phyloP scores from a whole-genome alignment of 2,888 invertebrate species.

The Holacanthella duospinosa region DNA sequence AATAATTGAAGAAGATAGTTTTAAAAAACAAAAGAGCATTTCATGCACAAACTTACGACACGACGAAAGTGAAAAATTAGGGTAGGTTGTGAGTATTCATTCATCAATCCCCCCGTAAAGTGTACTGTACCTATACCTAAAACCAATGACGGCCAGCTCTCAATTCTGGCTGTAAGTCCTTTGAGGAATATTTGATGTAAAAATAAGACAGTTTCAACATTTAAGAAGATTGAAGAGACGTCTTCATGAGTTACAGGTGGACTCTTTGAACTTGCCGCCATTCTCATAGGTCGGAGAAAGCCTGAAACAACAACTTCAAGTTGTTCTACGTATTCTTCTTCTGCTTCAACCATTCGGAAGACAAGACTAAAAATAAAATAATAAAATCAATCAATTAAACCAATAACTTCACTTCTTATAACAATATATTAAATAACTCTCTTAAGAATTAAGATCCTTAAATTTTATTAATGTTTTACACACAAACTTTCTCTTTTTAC shows the following conservation, averaged over 20 bases:
- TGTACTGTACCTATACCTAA: constrained; percentile 49
- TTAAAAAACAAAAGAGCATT: not conserved
- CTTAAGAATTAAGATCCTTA: too few relatives aligned
- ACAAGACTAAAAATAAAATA: constrained; percentile 52
- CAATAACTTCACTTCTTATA: too few relatives aligned
- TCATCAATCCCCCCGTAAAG: constrained; percentile 22
- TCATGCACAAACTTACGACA: constrained; percentile 21
- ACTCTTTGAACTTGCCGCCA: constrained; percentile 66
- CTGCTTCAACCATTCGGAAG: constrained; percentile 84
- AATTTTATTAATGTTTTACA: too few relatives aligned
- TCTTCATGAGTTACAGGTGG: constrained; percentile 88
- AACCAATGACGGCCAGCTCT: constrained; percentile 86
- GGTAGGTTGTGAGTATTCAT: constrained; percentile 27
- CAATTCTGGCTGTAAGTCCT: constrained; percentile 78
- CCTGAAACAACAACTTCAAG: constrained; percentile 75
- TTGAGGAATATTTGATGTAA: constrained; percentile 88
- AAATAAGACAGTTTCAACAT: constrained; percentile 60
- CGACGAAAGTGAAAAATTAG: constrained; percentile 20
- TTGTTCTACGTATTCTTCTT: constrained; percentile 85
- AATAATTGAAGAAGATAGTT: too few relatives aligned
- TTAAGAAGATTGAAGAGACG: constrained; percentile 84
- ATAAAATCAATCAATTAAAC: not conserved
- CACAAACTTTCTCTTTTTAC: too few relatives aligned
- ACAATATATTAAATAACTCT: too few relatives aligned
- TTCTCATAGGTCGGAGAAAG: constrained; percentile 78